Evolutionary conservation across 2,113 vertebrate genomes (phyloP), one percentile per base, ranked within the genome.

Genomic region (Thamnaconus septentrionalis): DNA sequence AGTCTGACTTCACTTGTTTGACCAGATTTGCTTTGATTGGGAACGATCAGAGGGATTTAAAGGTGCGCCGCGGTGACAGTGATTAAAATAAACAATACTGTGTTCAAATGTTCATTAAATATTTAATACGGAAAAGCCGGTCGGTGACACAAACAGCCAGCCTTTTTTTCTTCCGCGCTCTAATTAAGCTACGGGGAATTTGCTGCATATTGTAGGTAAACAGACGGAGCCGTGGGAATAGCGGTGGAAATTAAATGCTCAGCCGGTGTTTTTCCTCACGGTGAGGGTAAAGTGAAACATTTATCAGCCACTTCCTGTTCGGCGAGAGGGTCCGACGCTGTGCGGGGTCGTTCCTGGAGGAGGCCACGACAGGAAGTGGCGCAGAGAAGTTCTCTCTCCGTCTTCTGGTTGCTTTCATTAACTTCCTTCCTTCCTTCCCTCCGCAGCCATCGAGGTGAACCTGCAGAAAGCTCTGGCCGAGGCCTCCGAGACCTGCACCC

Each of bases 401-500:
- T 50, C 48, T 50, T 50, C 48, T 50, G 2, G 9, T 46, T 1
- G 5, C 8, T 46, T 46, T 46, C 11, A 51, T 49, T 5, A 68
- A 4, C 58, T 61, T 53, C 41, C 39, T 59, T 64, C 74, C 69
- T 60, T 31, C 18, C 18, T 31, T 31, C 2, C 18, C 18, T 31
- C 18, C 18, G 18, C 89, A 99, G 96, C 94, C 84, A 92, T 95
- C 1, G 96, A 99, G 90, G 91, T 99, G 54, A 98, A 95, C 71
- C 89, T 99, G 66, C 94, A 97, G 82, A 96, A 96, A 85, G 96
- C 95, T 40, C 78, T 99, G 76, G 92, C 94, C 3, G 96, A 99
- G 78, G 95, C 93, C 69, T 98, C 95, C 0, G 96, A 98, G 87
- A 98, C 94, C 90, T 99, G 96, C 79, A 98, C 96, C 2, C 97